A percentile compares a stretch with the other conserved stretches of the same genome.
These are phyloP conservation scores for Iselma pallidipennis DNA, from an alignment of 2,888 invertebrate species.

Conservation along the genomic window DNA sequence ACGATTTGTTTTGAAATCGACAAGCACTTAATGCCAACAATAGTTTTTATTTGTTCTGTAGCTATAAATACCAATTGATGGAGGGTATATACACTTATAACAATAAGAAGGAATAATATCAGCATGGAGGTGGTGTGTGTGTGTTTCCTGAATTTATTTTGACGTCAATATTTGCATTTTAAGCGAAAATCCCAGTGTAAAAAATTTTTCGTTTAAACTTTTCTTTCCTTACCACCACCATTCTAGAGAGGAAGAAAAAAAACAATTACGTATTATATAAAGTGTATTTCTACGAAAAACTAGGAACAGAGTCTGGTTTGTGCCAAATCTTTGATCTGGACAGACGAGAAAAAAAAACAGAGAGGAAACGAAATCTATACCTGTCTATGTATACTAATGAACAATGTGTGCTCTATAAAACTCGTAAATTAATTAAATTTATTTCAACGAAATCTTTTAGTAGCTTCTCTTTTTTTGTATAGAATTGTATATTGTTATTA, in stretches of 20 bases:
- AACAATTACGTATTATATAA: neutral
- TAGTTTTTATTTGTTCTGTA: constrained; percentile 13
- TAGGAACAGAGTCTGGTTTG: neutral
- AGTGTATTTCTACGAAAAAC: neutral
- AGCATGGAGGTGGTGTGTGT: neutral
- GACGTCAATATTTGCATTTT: neutral
- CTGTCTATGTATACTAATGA: neutral
- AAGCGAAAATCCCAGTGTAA: too few species aligned
- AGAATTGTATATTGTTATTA: constrained; percentile 8
- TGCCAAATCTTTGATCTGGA: constrained; percentile 1
- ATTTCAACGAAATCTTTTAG: neutral
- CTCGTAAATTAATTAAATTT: neutral
- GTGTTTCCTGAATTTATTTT: neutral
- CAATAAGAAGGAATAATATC: too few species aligned
- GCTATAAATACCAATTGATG: neutral
- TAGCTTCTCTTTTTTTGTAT: neutral
- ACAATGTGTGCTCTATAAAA: neutral
- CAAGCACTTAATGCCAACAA: constrained; percentile 23
- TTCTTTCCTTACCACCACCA: too few species aligned
- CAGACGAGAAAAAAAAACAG: neutral
- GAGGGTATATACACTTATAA: neutral
- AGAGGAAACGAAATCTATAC: neutral
- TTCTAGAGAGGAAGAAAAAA: neutral
- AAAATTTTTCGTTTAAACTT: too few species aligned
- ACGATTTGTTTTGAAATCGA: constrained; percentile 23